phyloP scores from a whole-genome alignment of 2,888 invertebrate genomes.

The Deilephila porcellus region DNA sequence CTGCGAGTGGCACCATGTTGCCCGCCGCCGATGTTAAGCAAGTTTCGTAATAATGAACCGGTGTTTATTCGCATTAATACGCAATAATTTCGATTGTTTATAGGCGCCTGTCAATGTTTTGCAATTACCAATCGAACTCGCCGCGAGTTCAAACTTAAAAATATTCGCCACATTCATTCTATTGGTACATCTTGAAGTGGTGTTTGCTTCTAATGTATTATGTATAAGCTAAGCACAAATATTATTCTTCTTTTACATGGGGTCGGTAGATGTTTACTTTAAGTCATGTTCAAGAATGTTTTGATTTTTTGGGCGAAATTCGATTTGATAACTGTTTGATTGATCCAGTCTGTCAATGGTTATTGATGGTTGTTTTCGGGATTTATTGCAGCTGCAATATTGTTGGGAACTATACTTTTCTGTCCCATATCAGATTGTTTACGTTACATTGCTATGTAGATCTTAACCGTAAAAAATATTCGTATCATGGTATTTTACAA shows the following conservation, averaged over 20 bases:
- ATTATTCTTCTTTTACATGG: background rate
- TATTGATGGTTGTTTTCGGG: too few relatives aligned
- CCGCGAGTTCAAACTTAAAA: slow-evolving; percentile 8
- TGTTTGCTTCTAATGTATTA: background rate
- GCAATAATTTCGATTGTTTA: slow-evolving; percentile 31
- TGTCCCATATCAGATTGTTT: too few relatives aligned
- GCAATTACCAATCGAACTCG: slow-evolving; percentile 37
- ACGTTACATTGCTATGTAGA: too few relatives aligned
- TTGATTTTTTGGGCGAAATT: too few relatives aligned
- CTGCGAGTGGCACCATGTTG: background rate
- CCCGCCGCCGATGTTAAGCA: background rate
- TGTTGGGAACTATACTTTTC: too few relatives aligned
- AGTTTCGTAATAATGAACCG: slow-evolving; percentile 24
- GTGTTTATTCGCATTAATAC: slow-evolving; percentile 28
- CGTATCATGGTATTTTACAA: too few relatives aligned
- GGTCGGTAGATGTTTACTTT: too few relatives aligned
- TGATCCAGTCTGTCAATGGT: too few relatives aligned
- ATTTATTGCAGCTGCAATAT: too few relatives aligned
- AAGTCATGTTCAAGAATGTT: too few relatives aligned
- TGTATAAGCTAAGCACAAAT: background rate
- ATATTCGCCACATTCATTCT: background rate
- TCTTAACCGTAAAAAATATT: too few relatives aligned
- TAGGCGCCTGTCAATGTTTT: slow-evolving; percentile 21
- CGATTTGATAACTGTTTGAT: too few relatives aligned
- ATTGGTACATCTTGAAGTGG: background rate